Conservation (phyloP, 2,113 vertebrate genomes). For the Clinocottus analis region DNA sequence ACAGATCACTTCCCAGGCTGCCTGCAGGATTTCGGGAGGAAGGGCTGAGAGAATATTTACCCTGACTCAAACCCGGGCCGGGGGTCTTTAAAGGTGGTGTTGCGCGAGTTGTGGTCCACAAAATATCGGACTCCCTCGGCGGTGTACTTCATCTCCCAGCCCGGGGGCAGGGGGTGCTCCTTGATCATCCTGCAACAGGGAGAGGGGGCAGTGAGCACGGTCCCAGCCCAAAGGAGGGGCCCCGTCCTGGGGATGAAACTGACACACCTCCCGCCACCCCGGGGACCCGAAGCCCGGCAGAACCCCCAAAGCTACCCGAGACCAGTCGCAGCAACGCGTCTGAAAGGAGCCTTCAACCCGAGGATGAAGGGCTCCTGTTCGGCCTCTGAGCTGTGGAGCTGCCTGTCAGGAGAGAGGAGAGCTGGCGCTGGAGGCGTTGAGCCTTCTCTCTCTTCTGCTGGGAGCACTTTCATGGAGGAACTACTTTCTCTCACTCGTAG, state of each 20-base stretch:
- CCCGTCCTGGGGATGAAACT: slow-evolving; percentile 51
- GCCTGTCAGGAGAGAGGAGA: no score
- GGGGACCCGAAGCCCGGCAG: slow-evolving; percentile 9
- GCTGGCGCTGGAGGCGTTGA: no score
- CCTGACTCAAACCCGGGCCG: slow-evolving; percentile 96
- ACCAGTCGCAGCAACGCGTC: no score
- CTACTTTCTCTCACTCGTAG: background rate
- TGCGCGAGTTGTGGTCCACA: slow-evolving; percentile 97
- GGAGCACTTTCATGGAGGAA: background rate
- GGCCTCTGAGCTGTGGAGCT: no score
- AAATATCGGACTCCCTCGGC: slow-evolving; percentile 97
- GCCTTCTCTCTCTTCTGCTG: no score
- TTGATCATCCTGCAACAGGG: slow-evolving; percentile 94
- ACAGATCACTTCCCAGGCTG: no score
- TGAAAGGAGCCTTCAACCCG: no score
- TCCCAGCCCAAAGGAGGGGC: slow-evolving; percentile 29
- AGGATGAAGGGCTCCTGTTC: no score
- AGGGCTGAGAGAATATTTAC: slow-evolving; percentile 83
- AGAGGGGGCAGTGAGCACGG: slow-evolving; percentile 78
- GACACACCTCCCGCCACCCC: slow-evolving; percentile 43
- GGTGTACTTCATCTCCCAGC: slow-evolving; percentile 99
- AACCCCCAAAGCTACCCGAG: no score
- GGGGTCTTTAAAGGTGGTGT: slow-evolving; percentile 98
- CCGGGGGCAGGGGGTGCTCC: slow-evolving; percentile 95
- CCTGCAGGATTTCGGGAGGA: slow-evolving; percentile 16